Base-by-base conservation (phyloP, 1,140 invertebrate genomes). In the Drosophila ogumai region DNA sequence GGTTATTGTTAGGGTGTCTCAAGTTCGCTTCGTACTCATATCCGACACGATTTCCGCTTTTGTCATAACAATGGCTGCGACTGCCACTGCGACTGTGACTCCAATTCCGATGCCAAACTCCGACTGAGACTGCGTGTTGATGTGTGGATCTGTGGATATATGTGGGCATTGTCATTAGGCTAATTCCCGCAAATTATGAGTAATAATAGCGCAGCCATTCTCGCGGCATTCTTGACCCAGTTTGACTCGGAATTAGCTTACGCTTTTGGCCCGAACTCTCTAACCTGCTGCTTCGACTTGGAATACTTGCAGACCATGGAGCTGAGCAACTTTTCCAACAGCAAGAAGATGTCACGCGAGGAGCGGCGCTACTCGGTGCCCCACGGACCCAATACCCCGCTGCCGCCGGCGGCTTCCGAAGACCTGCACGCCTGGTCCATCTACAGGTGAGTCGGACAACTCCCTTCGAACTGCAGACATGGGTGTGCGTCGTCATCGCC, bases 351-450 rank as follows among this genome's bases (percentile, higher is more conserved):
- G 80, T 92, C 91, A 88, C 91, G 93, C 75, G 92, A 93, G 93
- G 96, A 97, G 92, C 94, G 96, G 77, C 95, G 96, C 79, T 97
- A 97, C 93, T 97, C 96, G 17, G 96, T 97, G 91, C 96, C 96
- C 8, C 80, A 95, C 95, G 93, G 94, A 95, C 65, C 93, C 93
- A 92, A 93, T 93, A 93, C 93, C 93, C 92, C 94, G 92, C 91
- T 96, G 95, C 82, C 95, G 94, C 71, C 94, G 94, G 85, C 95
- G 95, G 93, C 93, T 91, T 97, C 96, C 31, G 97, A 98, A 91
- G 97, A 99, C 93, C 94, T 98, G 57, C 98, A 99, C 93, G 98
- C 98, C 50, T 99, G 98, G 98, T 98, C 97, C 56, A 98, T 99
- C 90, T 99, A 98, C 93, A 96, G 96, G 96, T 96, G 93, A 92